A percentile compares a stretch with the other conserved stretches of the same genome.
phyloP scores from a whole-genome alignment of 2,113 vertebrate genomes.

The Hippotragus niger region DNA sequence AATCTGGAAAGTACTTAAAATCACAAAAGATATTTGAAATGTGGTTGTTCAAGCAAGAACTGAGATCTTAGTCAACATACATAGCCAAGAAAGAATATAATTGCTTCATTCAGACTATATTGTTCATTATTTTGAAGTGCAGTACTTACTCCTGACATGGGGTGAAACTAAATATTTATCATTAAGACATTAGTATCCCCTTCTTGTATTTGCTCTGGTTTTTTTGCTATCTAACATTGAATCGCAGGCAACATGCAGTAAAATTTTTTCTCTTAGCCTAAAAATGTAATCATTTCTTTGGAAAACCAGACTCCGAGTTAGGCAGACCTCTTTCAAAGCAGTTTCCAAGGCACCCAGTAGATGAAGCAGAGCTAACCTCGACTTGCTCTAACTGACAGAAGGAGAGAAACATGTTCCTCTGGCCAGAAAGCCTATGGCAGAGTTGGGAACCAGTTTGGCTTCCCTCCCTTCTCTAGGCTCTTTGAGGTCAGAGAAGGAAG shows the following conservation, averaged over 20 bases:
- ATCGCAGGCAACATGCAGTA: background rate
- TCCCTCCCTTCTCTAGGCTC: background rate
- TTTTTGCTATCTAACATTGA: background rate
- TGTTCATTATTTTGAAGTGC: background rate
- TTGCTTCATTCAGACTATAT: background rate
- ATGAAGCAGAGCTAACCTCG: background rate
- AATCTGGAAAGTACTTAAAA: background rate
- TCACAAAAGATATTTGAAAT: background rate
- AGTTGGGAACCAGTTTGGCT: background rate
- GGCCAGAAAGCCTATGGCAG: background rate
- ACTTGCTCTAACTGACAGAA: background rate
- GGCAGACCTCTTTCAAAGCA: background rate
- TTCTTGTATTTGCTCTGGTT: background rate
- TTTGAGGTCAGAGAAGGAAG: background rate
- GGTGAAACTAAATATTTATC: background rate
- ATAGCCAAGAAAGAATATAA: background rate
- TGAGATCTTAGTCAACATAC: background rate
- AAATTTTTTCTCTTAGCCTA: background rate
- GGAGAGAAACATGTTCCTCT: background rate
- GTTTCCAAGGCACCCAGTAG: background rate
- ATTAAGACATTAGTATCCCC: background rate
- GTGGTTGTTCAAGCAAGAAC: background rate
- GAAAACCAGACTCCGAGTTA: background rate
- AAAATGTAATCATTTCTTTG: background rate
- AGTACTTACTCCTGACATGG: background rate